A percentile compares a stretch with the other conserved stretches of the same genome.
phyloP scores from a whole-genome alignment of 2,797 vertebrate genomes.

The Chloroceryle inda region DNA sequence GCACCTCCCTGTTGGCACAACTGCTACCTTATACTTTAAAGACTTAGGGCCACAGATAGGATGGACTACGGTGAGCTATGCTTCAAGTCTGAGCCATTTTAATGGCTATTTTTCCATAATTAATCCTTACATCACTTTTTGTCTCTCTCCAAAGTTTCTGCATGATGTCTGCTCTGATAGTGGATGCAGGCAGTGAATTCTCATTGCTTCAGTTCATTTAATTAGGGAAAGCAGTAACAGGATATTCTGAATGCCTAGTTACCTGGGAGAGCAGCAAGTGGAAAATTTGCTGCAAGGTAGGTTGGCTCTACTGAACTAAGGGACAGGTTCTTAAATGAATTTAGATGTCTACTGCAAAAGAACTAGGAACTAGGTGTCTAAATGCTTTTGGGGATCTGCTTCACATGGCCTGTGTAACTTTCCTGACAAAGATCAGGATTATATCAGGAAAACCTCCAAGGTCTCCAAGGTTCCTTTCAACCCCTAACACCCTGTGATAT shows the following conservation, averaged over 20 bases:
- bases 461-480: too few species aligned
- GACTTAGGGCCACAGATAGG: constrained; percentile 91
- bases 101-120: constrained; percentile 47
- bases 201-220: constrained; percentile 48
- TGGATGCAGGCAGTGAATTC: constrained; percentile 20
- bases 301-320: not conserved
- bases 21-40: constrained; percentile 89
- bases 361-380: not conserved
- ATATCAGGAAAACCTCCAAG: not conserved
- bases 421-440: not conserved
- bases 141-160: constrained; percentile 30
- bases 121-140: constrained; percentile 53
- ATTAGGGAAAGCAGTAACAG: constrained; percentile 32
- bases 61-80: constrained; percentile 87
- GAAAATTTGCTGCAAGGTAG: not conserved
- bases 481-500: not conserved
- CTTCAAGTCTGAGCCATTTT: constrained; percentile 7
- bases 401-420: not conserved
- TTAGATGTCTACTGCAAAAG: not conserved
- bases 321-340: not conserved
- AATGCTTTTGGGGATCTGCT: not conserved
- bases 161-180: constrained; percentile 34
- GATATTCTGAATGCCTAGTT: not conserved
- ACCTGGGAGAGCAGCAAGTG: not conserved
- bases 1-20: constrained; percentile 88